Evolutionary conservation across 2,113 vertebrate species (phyloP).

Genomic region (Anguilla rostrata): DNA sequence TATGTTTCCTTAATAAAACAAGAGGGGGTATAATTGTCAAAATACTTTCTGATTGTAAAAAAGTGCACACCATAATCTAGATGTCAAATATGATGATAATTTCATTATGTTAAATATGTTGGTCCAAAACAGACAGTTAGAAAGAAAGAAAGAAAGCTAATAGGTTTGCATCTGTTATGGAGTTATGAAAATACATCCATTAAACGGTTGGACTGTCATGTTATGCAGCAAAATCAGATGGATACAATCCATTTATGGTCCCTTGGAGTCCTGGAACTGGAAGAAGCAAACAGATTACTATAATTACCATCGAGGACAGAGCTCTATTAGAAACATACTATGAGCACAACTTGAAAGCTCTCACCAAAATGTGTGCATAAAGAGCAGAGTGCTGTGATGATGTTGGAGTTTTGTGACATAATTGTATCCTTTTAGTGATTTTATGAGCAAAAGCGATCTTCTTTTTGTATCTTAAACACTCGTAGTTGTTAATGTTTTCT

Average conservation of each 20-base stretch:
- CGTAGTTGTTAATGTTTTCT: neutral
- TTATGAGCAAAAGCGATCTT: neutral
- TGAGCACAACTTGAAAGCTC: neutral
- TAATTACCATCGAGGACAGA: conserved; percentile 8
- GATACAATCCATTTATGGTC: neutral
- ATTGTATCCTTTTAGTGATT: neutral
- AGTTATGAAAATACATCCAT: neutral
- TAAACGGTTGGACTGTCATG: neutral
- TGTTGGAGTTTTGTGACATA: neutral
- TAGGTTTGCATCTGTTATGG: neutral
- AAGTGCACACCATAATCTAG: neutral
- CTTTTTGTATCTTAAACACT: neutral
- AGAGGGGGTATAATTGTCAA: too few species aligned
- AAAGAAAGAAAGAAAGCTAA: neutral
- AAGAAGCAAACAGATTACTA: neutral
- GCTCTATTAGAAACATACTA: conserved; percentile 1
- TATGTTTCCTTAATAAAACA: neutral
- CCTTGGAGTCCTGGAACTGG: neutral
- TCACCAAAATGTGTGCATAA: neutral
- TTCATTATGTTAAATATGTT: neutral
- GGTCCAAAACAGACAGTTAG: neutral
- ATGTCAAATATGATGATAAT: neutral
- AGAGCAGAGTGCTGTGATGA: neutral
- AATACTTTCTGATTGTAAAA: too few species aligned
- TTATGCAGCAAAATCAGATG: neutral